A percentile compares a stretch with the other conserved stretches of the same genome.
Conservation (phyloP, 2,113 vertebrate genomes). For the Lycocorax pyrrhopterus region DNA sequence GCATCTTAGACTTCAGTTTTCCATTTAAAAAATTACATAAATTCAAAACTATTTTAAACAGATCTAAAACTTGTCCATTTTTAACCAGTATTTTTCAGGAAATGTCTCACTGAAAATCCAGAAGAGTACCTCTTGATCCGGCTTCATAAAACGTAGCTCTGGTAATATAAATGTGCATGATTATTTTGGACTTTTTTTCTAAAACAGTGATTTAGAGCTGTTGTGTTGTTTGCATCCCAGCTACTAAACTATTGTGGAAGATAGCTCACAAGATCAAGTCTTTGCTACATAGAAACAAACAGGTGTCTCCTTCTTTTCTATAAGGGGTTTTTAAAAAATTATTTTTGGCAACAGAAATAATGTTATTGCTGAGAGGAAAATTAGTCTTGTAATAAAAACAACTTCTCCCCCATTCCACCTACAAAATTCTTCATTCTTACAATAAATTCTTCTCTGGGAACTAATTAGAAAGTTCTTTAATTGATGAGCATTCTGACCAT, state of each 20-base stretch:
- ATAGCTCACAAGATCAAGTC: neutral
- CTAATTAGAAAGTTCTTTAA: slow-evolving; percentile 71
- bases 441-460: slow-evolving; percentile 24
- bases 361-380: neutral
- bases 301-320: neutral
- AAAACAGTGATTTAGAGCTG: neutral
- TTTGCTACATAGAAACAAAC: neutral
- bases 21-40: neutral
- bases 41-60: neutral
- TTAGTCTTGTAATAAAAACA: neutral
- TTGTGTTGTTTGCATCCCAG: neutral
- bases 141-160: neutral
- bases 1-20: neutral
- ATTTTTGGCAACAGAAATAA: neutral
- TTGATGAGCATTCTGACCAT: slow-evolving; percentile 64
- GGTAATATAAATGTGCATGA: neutral
- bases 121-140: neutral
- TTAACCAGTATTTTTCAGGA: neutral
- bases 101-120: neutral
- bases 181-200: neutral
- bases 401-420: neutral
- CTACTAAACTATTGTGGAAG: neutral
- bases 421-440: neutral
- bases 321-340: neutral
- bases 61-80: neutral